phyloP scores from a whole-genome alignment of 2,888 invertebrate species.

The Lamproptera curius region DNA sequence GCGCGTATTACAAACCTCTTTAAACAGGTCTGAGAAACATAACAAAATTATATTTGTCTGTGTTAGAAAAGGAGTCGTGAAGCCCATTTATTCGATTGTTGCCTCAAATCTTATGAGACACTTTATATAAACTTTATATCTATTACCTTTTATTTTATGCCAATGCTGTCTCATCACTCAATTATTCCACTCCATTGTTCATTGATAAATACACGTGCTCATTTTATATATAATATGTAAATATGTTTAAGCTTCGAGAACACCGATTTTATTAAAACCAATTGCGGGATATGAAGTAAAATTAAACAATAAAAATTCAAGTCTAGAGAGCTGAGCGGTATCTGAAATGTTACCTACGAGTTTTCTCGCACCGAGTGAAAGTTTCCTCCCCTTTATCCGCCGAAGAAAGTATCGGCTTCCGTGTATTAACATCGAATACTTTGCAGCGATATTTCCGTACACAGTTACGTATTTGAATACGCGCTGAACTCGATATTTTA shows the following conservation, averaged over 20 bases:
- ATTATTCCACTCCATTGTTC: no score
- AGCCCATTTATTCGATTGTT: no score
- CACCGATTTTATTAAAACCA: background rate
- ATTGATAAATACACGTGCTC: no score
- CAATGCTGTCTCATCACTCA: no score
- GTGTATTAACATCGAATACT: constrained; percentile 5
- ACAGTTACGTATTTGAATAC: constrained; percentile 10
- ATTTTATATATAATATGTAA: no score
- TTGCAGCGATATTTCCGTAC: constrained; percentile 6
- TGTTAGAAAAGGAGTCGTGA: no score
- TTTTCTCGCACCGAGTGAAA: constrained; percentile 8
- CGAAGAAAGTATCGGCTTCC: constrained; percentile 6
- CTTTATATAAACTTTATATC: no score
- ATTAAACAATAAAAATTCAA: background rate
- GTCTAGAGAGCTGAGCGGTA: background rate
- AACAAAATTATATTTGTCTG: no score
- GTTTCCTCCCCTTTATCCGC: constrained; percentile 10
- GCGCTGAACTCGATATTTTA: background rate
- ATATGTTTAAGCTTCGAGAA: background rate
- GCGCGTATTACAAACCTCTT: no score
- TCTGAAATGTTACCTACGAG: constrained; percentile 1
- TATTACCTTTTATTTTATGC: no score
- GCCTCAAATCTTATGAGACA: no score
- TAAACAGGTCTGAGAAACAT: no score
- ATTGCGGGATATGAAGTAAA: background rate